Conservation (phyloP, 2,113 vertebrate species). For the Dromas ardeola region DNA sequence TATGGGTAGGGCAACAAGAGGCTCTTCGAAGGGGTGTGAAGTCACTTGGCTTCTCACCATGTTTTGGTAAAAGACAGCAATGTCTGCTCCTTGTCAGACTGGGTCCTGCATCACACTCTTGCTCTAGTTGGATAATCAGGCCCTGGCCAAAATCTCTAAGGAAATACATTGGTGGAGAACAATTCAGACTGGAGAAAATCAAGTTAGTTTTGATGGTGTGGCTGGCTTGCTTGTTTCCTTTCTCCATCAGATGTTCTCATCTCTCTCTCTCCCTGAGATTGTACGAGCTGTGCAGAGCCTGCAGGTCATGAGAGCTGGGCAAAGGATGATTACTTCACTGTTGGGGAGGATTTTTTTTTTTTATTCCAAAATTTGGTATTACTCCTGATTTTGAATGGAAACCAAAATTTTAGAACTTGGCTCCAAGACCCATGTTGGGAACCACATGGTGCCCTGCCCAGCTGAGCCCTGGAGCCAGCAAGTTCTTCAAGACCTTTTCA, state of each 20-base stretch:
- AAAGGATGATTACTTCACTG: not conserved
- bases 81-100: not conserved
- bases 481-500: not conserved
- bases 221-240: not conserved
- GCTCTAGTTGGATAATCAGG: not conserved
- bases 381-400: not conserved
- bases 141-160: not conserved
- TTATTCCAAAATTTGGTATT: not conserved
- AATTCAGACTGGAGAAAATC: not conserved
- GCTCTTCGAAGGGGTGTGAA: accelerated
- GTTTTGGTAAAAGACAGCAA: not conserved
- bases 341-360: not conserved
- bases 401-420: not conserved
- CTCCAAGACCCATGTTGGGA: not conserved
- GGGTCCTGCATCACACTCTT: not conserved
- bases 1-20: not conserved
- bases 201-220: not conserved
- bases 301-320: not conserved
- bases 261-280: not conserved
- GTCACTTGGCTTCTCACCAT: not conserved
- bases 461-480: not conserved
- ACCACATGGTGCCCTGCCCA: not conserved
- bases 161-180: not conserved
- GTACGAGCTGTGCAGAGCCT: not conserved
- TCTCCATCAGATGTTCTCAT: not conserved